Conservation (phyloP, 1,140 invertebrate species). For the Pteromalus puparum region DNA sequence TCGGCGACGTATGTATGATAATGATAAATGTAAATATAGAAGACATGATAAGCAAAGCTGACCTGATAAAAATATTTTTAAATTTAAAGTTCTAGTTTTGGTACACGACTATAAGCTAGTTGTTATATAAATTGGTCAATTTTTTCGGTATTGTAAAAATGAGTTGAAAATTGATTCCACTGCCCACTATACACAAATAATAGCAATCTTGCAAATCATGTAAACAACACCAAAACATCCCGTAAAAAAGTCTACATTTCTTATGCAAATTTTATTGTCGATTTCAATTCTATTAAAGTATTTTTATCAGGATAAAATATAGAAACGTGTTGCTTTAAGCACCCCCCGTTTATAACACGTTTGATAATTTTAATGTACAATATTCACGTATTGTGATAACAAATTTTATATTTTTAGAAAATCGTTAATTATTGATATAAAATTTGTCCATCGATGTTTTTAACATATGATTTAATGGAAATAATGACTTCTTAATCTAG, state of each 20-base stretch:
- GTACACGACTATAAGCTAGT: too few relatives aligned
- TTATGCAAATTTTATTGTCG: too few relatives aligned
- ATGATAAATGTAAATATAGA: slow-evolving; percentile 15
- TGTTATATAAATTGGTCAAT: neutral
- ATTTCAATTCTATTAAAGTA: neutral
- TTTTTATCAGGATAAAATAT: neutral
- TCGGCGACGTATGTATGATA: neutral
- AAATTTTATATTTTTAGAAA: slow-evolving; percentile 17
- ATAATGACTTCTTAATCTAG: neutral
- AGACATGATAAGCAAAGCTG: neutral
- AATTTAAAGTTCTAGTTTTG: neutral
- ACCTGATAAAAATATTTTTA: slow-evolving; percentile 4
- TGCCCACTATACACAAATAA: too few relatives aligned
- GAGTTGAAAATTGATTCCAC: too few relatives aligned
- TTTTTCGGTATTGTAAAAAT: neutral
- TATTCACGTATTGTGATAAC: neutral
- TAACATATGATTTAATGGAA: neutral
- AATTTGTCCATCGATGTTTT: neutral
- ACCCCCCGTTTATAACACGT: neutral
- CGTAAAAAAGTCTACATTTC: too few relatives aligned
- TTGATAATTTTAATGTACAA: neutral
- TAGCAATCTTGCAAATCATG: too few relatives aligned
- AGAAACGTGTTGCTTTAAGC: neutral
- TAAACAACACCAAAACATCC: too few relatives aligned
- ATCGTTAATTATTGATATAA: neutral